Base-by-base conservation (phyloP, 2,797 vertebrate genomes). In the Sebastes steindachneri region DNA sequence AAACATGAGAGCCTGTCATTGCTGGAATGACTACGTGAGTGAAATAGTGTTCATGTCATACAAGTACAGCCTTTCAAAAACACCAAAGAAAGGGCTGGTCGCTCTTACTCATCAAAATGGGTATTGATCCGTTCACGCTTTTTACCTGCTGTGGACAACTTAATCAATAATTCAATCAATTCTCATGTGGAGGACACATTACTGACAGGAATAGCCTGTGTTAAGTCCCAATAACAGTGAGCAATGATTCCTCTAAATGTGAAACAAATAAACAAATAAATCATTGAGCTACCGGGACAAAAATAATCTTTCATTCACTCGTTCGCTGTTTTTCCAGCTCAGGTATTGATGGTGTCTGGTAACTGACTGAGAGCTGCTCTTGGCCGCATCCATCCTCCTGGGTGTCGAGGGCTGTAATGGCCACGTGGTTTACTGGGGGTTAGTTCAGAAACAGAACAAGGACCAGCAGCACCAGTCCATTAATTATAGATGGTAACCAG, bases 401-500 rank as follows among this genome's bases (percentile, higher is more conserved):
- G 62, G 85, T 85, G 63, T 87, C 80, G 63, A 57, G 65, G 75
- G 63, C 81, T 89, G 87, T 86, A 86, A 88, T 81, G 84, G 82
- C 77, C 88, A 88, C 10, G 12, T 81, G 77, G 80, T 66, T 88
- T 84, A 89, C 77, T 68, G 64, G 75, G 37, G 79, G 71, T 87
- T 85, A 29, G 84, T 76, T 83, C 71, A 79, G 79, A 83, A 88
- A 83, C 70, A 10, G 79, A 87, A 91, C 87, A 91, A 92, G 88
- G 79, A 93, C 92, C 92, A 89, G 86, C 75, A 89, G 90, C 80
- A 73, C 86, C 84, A 88, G 83, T 82, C 29, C 77, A 93, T 95
- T 89, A 90, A 94, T 91, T 91, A 94, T 94, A 82, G 45, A 95
- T 92, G 86, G 68, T 89, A 76, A 91, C 91, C 79, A 83, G 84